Conservation (phyloP, 2,797 vertebrate genomes). For the Anguilla megastoma region DNA sequence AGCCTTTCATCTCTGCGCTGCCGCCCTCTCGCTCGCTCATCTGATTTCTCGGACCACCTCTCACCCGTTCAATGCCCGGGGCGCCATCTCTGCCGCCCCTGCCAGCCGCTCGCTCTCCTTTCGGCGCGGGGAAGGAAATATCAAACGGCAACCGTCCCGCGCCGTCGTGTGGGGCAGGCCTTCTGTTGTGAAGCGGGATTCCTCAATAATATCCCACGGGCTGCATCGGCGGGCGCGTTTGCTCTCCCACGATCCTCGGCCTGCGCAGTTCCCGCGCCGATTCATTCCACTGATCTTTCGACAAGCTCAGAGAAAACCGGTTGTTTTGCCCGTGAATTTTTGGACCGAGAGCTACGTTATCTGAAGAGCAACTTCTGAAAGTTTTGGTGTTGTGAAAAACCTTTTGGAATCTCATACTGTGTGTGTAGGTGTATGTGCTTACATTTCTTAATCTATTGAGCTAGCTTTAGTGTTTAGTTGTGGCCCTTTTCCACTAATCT, state of each 20-base stretch:
- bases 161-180: not conserved
- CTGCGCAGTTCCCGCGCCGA: not conserved
- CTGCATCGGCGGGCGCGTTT: not conserved
- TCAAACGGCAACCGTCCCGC: not conserved
- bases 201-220: not conserved
- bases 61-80: not conserved
- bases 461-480: not conserved
- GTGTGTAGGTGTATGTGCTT: not conserved
- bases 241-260: not conserved
- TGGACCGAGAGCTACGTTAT: not conserved
- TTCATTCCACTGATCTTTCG: not conserved
- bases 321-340: conserved; percentile 9
- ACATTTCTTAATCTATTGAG: not conserved
- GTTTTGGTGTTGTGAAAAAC: not conserved
- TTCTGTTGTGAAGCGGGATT: not conserved
- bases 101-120: not conserved
- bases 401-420: not conserved
- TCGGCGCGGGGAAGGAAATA: not conserved
- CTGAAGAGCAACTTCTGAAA: not conserved
- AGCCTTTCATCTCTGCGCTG: not conserved
- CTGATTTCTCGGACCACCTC: not conserved
- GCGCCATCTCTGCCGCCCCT: not conserved
- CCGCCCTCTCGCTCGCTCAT: not conserved
- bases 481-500: not conserved
- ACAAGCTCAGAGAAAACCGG: not conserved